Evolutionary conservation across 2,888 invertebrate genomes (phyloP).

Genomic region (Thysanoteuthis rhombus): DNA sequence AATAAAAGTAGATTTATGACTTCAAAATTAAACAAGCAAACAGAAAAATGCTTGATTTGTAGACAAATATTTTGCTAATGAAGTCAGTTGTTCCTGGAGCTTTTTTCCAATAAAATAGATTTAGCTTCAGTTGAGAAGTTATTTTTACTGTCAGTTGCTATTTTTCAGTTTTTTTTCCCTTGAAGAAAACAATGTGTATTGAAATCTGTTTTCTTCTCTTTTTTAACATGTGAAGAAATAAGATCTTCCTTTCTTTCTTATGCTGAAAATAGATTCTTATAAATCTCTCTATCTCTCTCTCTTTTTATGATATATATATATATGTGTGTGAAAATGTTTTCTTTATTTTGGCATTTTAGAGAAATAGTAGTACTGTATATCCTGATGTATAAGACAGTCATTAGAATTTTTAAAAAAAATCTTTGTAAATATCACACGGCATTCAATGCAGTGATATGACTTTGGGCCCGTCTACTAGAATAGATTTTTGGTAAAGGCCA

Average conservation of each 20-base stretch:
- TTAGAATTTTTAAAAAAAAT: too few relatives aligned
- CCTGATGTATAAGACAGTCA: too few relatives aligned
- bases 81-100: neutral
- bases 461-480: too few relatives aligned
- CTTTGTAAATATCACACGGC: too few relatives aligned
- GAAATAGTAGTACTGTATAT: too few relatives aligned
- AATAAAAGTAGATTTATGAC: neutral
- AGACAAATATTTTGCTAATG: conserved; percentile 12
- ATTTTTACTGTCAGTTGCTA: neutral
- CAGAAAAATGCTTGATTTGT: neutral
- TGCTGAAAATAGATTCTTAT: neutral
- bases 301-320: too few relatives aligned
- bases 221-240: neutral
- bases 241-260: neutral
- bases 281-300: too few relatives aligned
- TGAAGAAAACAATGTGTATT: neutral
- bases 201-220: neutral
- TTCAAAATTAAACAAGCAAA: neutral
- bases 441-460: too few relatives aligned
- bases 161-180: neutral
- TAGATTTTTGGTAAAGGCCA: too few relatives aligned
- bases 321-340: too few relatives aligned
- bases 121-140: neutral
- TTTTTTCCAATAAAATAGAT: conserved; percentile 12
- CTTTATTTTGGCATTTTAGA: too few relatives aligned